Base-by-base conservation (phyloP, 2,113 vertebrate species). In the Dryoscopus gambensis region DNA sequence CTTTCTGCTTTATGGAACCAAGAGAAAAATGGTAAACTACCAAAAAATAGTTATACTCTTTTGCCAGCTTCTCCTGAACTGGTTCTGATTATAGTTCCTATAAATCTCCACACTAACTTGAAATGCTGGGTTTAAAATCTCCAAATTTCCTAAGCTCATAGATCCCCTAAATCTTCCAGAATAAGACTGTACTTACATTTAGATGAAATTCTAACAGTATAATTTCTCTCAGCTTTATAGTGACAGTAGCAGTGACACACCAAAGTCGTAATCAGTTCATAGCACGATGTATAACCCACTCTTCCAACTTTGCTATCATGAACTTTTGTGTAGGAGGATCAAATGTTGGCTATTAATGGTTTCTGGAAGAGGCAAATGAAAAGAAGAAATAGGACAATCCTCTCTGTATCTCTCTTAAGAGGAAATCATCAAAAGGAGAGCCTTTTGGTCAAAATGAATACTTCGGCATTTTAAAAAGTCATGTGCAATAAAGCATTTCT, bases 361-460 rank as follows among this genome's bases (percentile, higher is more conserved):
- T 95, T 94, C 78, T 94, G 81, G 76, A 92, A 94, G 81, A 91
- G 92, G 88, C 46, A 87, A 85, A 96, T 95, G 91, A 89, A 95
- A 96, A 85, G 90, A 96, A 96, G 94, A 95, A 95, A 96, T 95
- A 95, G 89, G 96, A 90, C 94, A 94, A 91, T 90, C 90, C 92
- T 94, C 78, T 96, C 74, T 95, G 92, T 96, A 86, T 90, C 69
- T 60, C 49, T 91, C 83, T 95, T 81, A 83, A 90, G 94, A 92
- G 90, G 91, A 97, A 97, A 96, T 86, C 95, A 97, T 96, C 84
- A 97, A 89, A 95, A 94, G 94, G 71, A 94, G 81, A 89, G 80
- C 75, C 91, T 97, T 98, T 97, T 97, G 97, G 97, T 97, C 94
- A 96, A 96, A 96, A 96, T 92, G 94, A 97, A 91, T 96, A 96